Percentiles rank a stretch among this genome's conserved stretches.
These are phyloP conservation scores for Macroteleia sp. DNA, from an alignment of 2,888 invertebrate genomes.

Conservation along the genomic window DNA sequence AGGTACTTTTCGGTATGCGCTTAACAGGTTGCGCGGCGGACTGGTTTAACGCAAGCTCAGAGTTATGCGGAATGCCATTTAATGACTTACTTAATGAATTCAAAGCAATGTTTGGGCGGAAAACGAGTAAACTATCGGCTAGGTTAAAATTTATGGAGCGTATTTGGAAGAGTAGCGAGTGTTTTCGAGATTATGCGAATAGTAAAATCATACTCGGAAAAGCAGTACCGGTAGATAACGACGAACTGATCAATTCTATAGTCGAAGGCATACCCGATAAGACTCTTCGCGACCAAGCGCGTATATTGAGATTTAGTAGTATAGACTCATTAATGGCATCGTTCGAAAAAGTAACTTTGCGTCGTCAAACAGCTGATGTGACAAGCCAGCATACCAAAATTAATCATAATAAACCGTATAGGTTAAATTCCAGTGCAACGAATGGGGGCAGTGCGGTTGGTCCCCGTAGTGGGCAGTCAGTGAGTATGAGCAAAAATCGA, in stretches of 20 bases:
- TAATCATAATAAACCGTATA: background rate
- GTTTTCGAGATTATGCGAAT: constrained; percentile 6
- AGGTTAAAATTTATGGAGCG: constrained; percentile 3
- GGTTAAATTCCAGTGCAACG: background rate
- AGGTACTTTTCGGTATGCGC: constrained; percentile 9
- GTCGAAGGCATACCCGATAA: too few species aligned
- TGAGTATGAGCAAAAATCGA: background rate
- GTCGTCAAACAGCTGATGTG: too few species aligned
- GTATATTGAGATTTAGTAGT: too few species aligned
- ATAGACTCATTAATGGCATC: too few species aligned
- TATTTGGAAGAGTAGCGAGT: background rate
- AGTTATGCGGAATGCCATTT: background rate
- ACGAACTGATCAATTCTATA: background rate
- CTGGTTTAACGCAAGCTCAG: constrained; percentile 2
- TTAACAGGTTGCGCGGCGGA: constrained; percentile 5
- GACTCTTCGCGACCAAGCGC: too few species aligned
- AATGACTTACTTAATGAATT: background rate
- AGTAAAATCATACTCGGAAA: too few species aligned
- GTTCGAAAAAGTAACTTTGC: too few species aligned
- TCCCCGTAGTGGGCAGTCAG: background rate
- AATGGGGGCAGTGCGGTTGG: background rate
- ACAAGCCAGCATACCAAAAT: too few species aligned
- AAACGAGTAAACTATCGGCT: constrained; percentile 7
- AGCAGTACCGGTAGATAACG: background rate
- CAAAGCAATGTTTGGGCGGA: constrained; percentile 1